These are phyloP conservation scores for Albula glossodonta DNA, from an alignment of 2,113 vertebrate species.

Conservation along the genomic window DNA sequence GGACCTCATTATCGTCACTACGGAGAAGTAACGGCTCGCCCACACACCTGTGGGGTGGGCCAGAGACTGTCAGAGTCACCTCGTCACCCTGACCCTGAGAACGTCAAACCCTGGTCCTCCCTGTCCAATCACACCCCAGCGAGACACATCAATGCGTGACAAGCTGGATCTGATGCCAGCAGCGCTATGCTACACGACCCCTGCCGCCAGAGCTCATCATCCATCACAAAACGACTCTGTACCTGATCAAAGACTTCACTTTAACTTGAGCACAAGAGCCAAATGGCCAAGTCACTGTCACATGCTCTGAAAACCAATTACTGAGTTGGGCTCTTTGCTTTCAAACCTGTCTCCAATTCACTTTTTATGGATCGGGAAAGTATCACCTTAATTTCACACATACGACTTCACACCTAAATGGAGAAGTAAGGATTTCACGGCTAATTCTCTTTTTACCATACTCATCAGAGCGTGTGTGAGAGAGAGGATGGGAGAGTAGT, in stretches of 20 bases:
- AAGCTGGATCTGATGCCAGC: neutral
- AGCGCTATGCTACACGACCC: neutral
- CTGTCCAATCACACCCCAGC: neutral
- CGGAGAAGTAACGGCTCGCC: neutral
- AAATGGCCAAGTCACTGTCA: neutral
- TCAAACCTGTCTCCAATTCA: too few relatives aligned
- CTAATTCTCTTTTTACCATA: neutral
- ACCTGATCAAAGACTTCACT: too few relatives aligned
- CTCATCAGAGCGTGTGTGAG: neutral
- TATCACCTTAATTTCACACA: too few relatives aligned
- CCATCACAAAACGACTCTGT: neutral
- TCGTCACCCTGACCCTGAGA: neutral
- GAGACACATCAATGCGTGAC: neutral
- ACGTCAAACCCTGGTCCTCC: neutral
- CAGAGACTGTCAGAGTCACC: too few relatives aligned
- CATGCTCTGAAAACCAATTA: neutral
- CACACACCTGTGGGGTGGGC: neutral
- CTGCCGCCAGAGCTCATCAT: neutral
- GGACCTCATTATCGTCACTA: neutral
- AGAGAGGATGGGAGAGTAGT: neutral
- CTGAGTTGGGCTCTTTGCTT: too few relatives aligned
- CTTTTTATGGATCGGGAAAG: too few relatives aligned
- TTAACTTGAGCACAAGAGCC: neutral
- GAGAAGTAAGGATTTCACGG: neutral
- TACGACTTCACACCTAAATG: neutral